Evolutionary conservation across 2,797 vertebrate species (phyloP), one percentile per base, ranked within the genome.

Genomic region (Mormyrus proboscirostris): DNA sequence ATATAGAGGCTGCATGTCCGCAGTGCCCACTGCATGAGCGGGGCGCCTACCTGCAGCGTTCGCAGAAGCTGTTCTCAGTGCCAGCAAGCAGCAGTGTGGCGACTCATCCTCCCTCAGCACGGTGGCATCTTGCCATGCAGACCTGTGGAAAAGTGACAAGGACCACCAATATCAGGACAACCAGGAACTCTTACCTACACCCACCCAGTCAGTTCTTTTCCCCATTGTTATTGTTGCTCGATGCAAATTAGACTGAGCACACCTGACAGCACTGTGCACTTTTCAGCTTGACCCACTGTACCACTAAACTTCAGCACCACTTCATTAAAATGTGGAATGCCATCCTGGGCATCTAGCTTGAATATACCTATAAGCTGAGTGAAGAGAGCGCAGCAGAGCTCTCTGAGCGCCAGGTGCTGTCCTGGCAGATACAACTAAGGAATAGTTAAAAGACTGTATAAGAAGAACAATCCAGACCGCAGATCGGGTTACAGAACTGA

Each of bases 121-220:
- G 5, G 85, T 29, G 51, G 53, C 25, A n/a, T 16, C 51, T 57
- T n/a, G 29, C 85, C 0, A 2, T 12, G 85, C 33, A 55, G 14
- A 87, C 50, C 85, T 87, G 85, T 25, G 25, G 29, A 57, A 87
- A 33, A 87, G 85, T 38, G 50, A 87, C 82, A 84, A 50, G 82
- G 19, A 51, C 82, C 41, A 44, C 82, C 49, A 22, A 84, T 51
- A 50, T 51, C 47, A 84, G 9, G 47, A n/a, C 44, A n/a, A 83
- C 47, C 82, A 84, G 47, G n/a, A 25, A 84, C 44, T 29, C 9
- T 51, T 84, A 84, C 82, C 82, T 84, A 49, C 47, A 51, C 2
- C 29, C 29, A 57, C 50, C 85, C 16, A 87, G 14, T 33, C 25
- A 33, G 10, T 8, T 4, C 51, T 22, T 44, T 25, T 50, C 47